Percentiles rank a stretch among this genome's conserved stretches.
phyloP scores from a whole-genome alignment of 2,113 vertebrate genomes.

The Oncorhynchus kisutch region DNA sequence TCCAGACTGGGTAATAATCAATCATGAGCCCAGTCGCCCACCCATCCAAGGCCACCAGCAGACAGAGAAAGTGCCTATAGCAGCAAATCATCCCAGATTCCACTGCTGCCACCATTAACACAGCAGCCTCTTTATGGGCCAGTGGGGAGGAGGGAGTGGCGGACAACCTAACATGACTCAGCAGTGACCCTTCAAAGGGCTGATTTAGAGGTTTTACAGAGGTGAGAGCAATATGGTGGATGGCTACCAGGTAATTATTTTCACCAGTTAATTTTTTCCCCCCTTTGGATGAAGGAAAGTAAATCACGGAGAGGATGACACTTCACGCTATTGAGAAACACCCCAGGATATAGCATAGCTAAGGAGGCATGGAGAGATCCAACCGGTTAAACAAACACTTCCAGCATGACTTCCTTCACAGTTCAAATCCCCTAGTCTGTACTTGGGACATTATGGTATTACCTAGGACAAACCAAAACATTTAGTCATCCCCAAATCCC shows the following conservation, averaged over 20 bases:
- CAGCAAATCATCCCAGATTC: conserved; percentile 45
- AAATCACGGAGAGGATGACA: too few species aligned
- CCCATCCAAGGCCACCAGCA: conserved; percentile 37
- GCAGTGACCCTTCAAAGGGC: conserved; percentile 18
- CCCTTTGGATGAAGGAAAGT: too few species aligned
- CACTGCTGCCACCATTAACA: conserved; percentile 49
- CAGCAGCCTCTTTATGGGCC: conserved; percentile 28
- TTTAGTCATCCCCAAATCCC: neutral
- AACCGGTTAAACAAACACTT: too few species aligned
- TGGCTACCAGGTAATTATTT: too few species aligned
- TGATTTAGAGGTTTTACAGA: conserved; percentile 38
- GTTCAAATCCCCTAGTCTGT: neutral
- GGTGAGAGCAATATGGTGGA: too few species aligned
- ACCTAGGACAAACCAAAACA: conserved; percentile 20
- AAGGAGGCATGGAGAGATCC: too few species aligned
- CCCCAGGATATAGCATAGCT: too few species aligned
- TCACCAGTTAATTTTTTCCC: too few species aligned
- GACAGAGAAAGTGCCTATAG: conserved; percentile 18
- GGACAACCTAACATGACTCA: conserved; percentile 45
- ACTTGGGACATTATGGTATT: neutral
- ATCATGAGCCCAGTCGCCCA: conserved; percentile 20
- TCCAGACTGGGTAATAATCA: neutral
- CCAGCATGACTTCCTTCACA: too few species aligned
- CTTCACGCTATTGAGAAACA: too few species aligned
- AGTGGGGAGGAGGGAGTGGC: neutral